Base-by-base conservation (phyloP, 2,113 vertebrate genomes). In the Capreolus pygargus region DNA sequence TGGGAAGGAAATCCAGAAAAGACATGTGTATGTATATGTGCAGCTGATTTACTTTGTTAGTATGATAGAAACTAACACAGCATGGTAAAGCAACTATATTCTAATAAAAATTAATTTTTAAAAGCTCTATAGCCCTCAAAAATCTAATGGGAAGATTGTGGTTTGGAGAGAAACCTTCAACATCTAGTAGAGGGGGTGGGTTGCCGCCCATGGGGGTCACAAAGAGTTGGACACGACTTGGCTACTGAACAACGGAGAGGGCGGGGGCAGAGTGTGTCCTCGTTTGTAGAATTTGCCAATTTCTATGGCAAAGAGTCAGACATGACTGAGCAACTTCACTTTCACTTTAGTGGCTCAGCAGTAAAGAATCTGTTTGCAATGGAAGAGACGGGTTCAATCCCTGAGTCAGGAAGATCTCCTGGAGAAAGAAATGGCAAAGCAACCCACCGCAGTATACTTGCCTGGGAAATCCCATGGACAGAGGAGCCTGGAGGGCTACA, bases 151-250 rank as follows among this genome's bases (percentile, higher is more conserved):
- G 23, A 27, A 76, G 15, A 87, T n/a, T 25, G 15, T 36, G 6
- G 6, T 79, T 87, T 81, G 57, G 5, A 84, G 36, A 27, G 74
- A 55, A 95, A 67, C 25, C 17, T 81, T 57, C 23, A 33, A 81
- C n/a, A 33, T 27, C 2, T 60, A 70, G n/a, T 23, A 70, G 39
- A 4, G 3, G 27, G 6, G 2, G 17, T 47, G 50, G 8, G 10
- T 70, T 70, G n/a, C n/a, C 0, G 0, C 19, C 67, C 67, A 23
- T 70, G 67, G n/a, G 17, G 19, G 19, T 39, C 19, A 23, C 19
- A 0, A 23, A 70, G n/a, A 70, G n/a, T 36, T 10, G 0, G n/a
- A 39, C n/a, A 70, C 10, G 0, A 70, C n/a, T 70, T 70, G 67
- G 67, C n/a, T 70, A 39, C n/a, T 6, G 19, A 39, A 39, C 19